phyloP scores from a whole-genome alignment of 2,113 vertebrate genomes.

The Crypturellus undulatus region DNA sequence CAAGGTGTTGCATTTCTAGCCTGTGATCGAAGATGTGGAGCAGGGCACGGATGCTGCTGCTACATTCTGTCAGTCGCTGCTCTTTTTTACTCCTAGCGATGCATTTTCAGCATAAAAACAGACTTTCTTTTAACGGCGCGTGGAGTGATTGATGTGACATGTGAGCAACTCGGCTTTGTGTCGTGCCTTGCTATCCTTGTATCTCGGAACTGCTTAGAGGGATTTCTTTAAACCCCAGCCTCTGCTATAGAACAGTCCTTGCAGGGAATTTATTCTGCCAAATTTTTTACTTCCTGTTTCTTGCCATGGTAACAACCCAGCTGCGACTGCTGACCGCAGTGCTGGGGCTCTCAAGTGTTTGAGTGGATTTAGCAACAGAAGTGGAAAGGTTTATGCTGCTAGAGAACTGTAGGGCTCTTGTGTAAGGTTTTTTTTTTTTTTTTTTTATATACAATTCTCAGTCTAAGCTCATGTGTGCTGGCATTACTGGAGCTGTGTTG shows the following conservation, averaged over 20 bases:
- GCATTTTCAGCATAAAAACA: not conserved
- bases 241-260: fast-evolving
- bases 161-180: not conserved
- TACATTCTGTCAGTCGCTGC: not conserved
- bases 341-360: not conserved
- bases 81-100: not conserved
- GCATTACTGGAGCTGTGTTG: not conserved
- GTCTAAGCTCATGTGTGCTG: not conserved
- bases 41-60: not conserved
- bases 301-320: not conserved
- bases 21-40: not conserved
- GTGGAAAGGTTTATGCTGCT: not conserved
- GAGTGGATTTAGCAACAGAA: not conserved
- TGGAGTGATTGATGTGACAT: fast-evolving
- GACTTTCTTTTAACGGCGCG: not conserved
- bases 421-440: not conserved
- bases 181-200: fast-evolving
- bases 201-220: not conserved
- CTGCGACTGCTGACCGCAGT: not conserved
- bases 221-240: not conserved
- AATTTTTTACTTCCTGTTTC: not conserved
- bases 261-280: not conserved
- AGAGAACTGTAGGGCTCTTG: not conserved
- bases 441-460: not conserved
- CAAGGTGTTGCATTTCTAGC: not conserved